Percentiles rank a stretch among this genome's conserved stretches.
phyloP scores from a whole-genome alignment of 1,140 invertebrate species.

The Drosophila pallidifrons region DNA sequence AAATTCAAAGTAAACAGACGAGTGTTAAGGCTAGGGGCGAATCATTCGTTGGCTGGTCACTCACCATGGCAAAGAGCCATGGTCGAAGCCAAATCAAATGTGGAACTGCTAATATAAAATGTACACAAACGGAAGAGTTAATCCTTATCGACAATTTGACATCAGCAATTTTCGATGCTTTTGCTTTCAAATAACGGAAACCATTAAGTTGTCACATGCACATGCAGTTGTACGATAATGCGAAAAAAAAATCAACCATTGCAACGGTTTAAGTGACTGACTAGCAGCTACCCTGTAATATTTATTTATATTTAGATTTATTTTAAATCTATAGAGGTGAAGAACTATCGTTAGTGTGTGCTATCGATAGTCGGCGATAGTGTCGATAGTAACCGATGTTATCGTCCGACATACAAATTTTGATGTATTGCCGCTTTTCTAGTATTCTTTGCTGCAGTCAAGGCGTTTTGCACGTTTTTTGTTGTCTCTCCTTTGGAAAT shows the following conservation, averaged over 20 bases:
- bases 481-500: too few relatives aligned
- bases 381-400: too few relatives aligned
- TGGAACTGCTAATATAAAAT: slow-evolving; percentile 76
- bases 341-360: too few relatives aligned
- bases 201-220: slow-evolving; percentile 82
- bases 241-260: slow-evolving; percentile 2
- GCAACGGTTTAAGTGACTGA: neutral
- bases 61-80: slow-evolving; percentile 2
- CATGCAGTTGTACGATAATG: slow-evolving; percentile 29
- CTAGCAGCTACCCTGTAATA: slow-evolving; percentile 7
- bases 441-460: too few relatives aligned
- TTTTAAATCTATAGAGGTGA: too few relatives aligned
- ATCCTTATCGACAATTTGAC: slow-evolving; percentile 82
- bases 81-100: slow-evolving; percentile 67
- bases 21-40: neutral
- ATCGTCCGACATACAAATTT: too few relatives aligned
- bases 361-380: too few relatives aligned
- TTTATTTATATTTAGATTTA: too few relatives aligned
- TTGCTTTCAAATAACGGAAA: slow-evolving; percentile 79
- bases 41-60: neutral
- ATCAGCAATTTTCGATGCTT: slow-evolving; percentile 80
- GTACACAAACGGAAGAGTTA: slow-evolving; percentile 80
- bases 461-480: too few relatives aligned
- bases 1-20: slow-evolving; percentile 71
- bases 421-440: too few relatives aligned